Percentiles rank a stretch among this genome's conserved stretches.
These are phyloP conservation scores for Megamerina dolium DNA, from an alignment of 2,888 invertebrate species.

Conservation along the genomic window DNA sequence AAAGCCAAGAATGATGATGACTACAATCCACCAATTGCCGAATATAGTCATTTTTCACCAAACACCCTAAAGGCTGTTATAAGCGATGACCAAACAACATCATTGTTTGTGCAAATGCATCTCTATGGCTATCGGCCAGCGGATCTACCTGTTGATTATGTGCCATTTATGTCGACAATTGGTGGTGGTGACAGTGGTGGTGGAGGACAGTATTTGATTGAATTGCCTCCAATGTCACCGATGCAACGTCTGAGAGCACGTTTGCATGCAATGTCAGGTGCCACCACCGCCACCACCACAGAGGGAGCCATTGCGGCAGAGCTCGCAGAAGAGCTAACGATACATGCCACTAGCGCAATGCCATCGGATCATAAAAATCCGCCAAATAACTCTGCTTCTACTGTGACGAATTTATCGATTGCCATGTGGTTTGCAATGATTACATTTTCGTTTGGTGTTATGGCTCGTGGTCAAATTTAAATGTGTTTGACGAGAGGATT, in stretches of 20 bases:
- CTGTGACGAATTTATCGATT: slow-evolving; percentile 1
- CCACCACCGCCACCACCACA: neutral
- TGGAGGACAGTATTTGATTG: neutral
- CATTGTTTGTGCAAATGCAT: slow-evolving; percentile 38
- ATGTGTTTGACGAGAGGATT: too few relatives aligned
- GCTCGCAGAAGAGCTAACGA: slow-evolving; percentile 29
- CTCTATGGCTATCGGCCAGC: slow-evolving; percentile 37
- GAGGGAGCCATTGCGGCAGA: neutral
- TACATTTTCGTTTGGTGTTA: too few relatives aligned
- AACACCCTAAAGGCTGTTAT: slow-evolving; percentile 37
- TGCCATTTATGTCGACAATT: slow-evolving; percentile 26
- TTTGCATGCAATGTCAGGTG: slow-evolving; percentile 18
- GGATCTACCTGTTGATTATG: slow-evolving; percentile 26
- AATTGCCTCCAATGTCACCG: slow-evolving; percentile 15
- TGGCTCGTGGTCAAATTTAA: too few relatives aligned
- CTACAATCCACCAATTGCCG: slow-evolving; percentile 29
- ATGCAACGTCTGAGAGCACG: slow-evolving; percentile 26
- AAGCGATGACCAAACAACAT: slow-evolving; percentile 30
- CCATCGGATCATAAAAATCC: neutral
- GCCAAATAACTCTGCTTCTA: slow-evolving; percentile 1
- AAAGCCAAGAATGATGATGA: slow-evolving; percentile 18
- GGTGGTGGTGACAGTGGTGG: too few relatives aligned
- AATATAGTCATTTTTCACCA: slow-evolving; percentile 36
- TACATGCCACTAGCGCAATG: slow-evolving; percentile 17
- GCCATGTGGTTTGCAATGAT: neutral